These are phyloP conservation scores for Coregonus sp. DNA, from an alignment of 2,797 vertebrate species.

Conservation along the genomic window DNA sequence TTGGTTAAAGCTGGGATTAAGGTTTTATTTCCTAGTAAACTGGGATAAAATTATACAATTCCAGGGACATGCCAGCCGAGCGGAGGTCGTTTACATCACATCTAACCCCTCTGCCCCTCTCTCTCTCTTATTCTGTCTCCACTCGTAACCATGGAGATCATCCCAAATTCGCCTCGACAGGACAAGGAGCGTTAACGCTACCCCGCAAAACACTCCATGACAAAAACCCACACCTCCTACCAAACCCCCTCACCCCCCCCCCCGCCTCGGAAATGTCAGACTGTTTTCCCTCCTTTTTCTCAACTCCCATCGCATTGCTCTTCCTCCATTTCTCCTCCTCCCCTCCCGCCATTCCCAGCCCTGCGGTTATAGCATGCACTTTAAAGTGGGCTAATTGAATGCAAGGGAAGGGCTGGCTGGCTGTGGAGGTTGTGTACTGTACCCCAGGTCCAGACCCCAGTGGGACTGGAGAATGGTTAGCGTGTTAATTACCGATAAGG, in stretches of 20 bases:
- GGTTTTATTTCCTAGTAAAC: not conserved
- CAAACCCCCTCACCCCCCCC: no score
- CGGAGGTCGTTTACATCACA: not conserved
- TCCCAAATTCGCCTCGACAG: no score
- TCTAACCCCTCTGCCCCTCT: not conserved
- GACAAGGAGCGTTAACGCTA: no score
- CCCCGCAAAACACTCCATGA: no score
- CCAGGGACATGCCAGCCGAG: no score
- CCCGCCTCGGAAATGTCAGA: no score
- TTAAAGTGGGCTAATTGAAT: not conserved
- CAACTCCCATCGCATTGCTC: no score
- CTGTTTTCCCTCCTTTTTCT: no score
- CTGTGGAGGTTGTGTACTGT: not conserved
- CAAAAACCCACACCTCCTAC: no score
- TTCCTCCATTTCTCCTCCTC: conserved; percentile 17
- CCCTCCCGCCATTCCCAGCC: conserved; percentile 9
- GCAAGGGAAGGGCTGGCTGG: not conserved
- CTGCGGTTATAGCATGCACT: not conserved
- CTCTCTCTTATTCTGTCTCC: conserved; percentile 20
- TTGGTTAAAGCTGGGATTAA: not conserved
- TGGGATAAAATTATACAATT: not conserved
- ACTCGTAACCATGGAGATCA: not conserved
- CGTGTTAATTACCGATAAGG: not conserved
- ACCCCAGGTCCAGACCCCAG: not conserved
- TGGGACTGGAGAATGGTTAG: not conserved